phyloP scores from a whole-genome alignment of 2,797 vertebrate species.

The Hipposideros larvatus region DNA sequence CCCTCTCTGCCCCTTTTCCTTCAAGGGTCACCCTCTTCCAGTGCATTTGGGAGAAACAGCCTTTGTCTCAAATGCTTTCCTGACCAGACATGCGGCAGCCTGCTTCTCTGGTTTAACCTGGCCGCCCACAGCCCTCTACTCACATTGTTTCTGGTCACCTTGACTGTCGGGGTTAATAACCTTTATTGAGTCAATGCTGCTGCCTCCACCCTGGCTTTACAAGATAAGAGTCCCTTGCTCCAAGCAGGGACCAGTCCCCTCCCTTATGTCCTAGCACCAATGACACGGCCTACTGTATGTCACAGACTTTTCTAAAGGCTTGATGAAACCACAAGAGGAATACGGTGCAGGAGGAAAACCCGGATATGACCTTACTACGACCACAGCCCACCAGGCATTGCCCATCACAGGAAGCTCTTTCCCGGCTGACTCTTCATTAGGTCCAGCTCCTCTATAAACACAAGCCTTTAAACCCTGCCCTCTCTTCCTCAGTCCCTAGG shows the following conservation, averaged over 20 bases:
- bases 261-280: not conserved
- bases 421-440: not conserved
- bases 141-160: not conserved
- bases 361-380: not conserved
- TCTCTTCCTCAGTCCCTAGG: not conserved
- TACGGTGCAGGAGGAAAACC: not conserved
- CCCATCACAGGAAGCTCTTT: not conserved
- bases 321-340: not conserved
- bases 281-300: not conserved
- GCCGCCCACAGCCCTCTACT: not conserved
- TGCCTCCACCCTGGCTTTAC: not conserved
- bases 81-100: not conserved
- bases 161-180: not conserved
- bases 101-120: not conserved
- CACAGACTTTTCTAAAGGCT: not conserved
- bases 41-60: not conserved
- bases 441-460: not conserved
- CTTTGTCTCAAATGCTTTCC: not conserved
- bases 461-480: not conserved
- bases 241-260: not conserved
- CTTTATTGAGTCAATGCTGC: not conserved
- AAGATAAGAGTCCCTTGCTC: not conserved
- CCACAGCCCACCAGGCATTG: not conserved
- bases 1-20: not conserved
- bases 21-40: not conserved